Conservation (phyloP, 2,113 vertebrate species). For the Pitta sordida region DNA sequence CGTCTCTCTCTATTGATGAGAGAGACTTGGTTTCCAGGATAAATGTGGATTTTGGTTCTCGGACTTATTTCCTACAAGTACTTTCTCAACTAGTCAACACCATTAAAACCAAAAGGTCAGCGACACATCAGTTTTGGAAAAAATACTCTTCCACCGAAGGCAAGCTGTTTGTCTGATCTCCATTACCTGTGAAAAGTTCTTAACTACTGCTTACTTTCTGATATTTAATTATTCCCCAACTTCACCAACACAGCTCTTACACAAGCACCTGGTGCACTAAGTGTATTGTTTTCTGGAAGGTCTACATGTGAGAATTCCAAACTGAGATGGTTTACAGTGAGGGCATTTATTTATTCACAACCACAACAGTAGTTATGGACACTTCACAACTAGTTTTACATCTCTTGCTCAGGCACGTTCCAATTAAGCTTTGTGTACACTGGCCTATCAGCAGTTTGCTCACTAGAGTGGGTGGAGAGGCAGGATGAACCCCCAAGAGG, state of each 20-base stretch:
- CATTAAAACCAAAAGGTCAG: background rate
- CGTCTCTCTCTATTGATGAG: background rate
- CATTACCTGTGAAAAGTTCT: background rate
- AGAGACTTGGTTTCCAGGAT: background rate
- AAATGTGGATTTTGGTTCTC: background rate
- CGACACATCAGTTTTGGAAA: background rate
- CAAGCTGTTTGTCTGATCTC: background rate
- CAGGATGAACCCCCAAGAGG: background rate
- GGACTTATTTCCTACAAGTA: background rate
- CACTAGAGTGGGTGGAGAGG: background rate
- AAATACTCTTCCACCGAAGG: background rate
- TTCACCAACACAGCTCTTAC: background rate
- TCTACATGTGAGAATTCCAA: background rate
- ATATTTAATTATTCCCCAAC: background rate
- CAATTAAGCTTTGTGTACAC: background rate
- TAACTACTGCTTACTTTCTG: background rate
- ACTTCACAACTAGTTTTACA: background rate
- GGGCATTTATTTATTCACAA: conserved; percentile 1
- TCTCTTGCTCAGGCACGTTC: conserved; percentile 3
- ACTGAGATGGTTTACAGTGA: background rate
- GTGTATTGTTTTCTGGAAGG: background rate
- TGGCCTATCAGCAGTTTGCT: background rate
- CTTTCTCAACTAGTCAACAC: background rate
- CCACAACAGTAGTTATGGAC: background rate
- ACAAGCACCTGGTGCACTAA: background rate